These are phyloP conservation scores for Asarcornis scutulata DNA, from an alignment of 2,113 vertebrate species.

Conservation along the genomic window DNA sequence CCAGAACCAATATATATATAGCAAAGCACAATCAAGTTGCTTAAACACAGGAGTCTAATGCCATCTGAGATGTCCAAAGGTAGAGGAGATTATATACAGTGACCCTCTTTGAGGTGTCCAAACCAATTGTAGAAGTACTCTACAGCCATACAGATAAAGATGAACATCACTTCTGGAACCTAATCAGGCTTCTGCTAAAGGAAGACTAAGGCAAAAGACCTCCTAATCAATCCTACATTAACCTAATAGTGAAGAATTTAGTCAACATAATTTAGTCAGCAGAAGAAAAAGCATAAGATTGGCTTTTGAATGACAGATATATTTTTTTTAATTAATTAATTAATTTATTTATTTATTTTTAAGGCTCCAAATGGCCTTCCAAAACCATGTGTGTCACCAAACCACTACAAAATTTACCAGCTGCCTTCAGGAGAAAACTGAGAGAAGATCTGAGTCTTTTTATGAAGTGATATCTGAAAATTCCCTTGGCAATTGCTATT, in stretches of 20 bases:
- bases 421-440: not conserved
- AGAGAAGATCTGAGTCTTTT: not conserved
- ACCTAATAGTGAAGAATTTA: not conserved
- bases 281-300: not conserved
- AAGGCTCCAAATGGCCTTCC: not conserved
- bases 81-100: not conserved
- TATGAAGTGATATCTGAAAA: constrained; percentile 7
- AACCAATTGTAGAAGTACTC: not conserved
- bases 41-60: not conserved
- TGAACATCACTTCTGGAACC: not conserved
- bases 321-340: not conserved
- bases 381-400: not conserved
- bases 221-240: not conserved
- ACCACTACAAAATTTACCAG: not conserved
- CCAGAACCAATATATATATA: not conserved
- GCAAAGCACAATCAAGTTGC: not conserved
- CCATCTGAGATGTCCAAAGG: not conserved
- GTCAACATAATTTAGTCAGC: not conserved
- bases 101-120: not conserved
- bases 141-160: not conserved
- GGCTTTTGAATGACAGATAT: not conserved
- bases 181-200: not conserved
- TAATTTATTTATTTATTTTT: too few relatives aligned
- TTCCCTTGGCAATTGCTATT: not conserved
- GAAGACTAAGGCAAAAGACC: not conserved